Evolutionary conservation across 2,797 vertebrate genomes (phyloP).

Genomic region (Phaenicophaeus curvirostris): DNA sequence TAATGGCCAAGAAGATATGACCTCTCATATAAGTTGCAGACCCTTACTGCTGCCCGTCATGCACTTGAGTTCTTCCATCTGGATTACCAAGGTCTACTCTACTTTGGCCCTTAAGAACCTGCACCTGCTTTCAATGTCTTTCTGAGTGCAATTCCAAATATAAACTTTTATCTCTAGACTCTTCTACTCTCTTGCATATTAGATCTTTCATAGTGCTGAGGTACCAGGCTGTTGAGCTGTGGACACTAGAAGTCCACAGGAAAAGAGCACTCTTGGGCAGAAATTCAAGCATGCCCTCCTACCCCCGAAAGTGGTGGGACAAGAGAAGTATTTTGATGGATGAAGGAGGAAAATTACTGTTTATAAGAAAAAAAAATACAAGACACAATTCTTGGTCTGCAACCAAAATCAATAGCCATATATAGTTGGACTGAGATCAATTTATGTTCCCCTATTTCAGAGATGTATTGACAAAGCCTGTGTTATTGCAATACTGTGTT

Average conservation of each 20-base stretch:
- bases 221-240: background rate
- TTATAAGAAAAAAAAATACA: background rate
- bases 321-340: background rate
- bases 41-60: background rate
- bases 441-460: background rate
- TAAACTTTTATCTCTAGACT: background rate
- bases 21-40: background rate
- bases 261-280: background rate
- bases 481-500: background rate
- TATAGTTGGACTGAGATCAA: background rate
- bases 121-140: background rate
- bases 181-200: background rate
- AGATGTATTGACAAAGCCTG: background rate
- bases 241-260: background rate
- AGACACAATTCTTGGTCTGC: background rate
- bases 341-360: background rate
- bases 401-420: conserved; percentile 7
- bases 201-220: background rate
- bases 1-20: background rate
- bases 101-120: background rate
- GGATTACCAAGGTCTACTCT: background rate
- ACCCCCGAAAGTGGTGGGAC: background rate
- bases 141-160: background rate
- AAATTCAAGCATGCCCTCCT: background rate
- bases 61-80: background rate